Conservation (phyloP, 2,113 vertebrate genomes). For the Equus quagga region DNA sequence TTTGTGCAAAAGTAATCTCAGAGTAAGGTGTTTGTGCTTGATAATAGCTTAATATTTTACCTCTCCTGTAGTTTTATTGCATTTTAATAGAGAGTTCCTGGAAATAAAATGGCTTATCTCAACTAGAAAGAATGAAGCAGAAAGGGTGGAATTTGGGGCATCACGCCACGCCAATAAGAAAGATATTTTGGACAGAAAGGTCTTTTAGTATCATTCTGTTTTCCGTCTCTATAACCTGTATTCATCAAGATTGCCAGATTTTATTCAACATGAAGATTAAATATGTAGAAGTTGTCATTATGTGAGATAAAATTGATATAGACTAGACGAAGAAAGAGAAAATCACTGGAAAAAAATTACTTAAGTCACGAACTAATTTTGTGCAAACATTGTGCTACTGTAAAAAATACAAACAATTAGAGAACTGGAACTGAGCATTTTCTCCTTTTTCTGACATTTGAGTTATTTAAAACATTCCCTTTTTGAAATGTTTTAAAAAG, state of each 20-base stretch:
- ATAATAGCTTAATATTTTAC: constrained; percentile 77
- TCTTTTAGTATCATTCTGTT: neutral
- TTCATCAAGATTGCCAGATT: neutral
- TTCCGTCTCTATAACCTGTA: neutral
- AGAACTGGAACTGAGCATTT: neutral
- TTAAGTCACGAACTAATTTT: neutral
- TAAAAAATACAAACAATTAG: neutral
- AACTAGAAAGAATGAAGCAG: constrained; percentile 18
- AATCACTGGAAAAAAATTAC: neutral
- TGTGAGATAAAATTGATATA: neutral
- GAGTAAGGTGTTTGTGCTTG: constrained; percentile 64
- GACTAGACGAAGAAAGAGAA: neutral
- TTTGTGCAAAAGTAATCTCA: constrained; percentile 59
- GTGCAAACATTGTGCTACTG: neutral
- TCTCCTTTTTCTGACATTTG: neutral
- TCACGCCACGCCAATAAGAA: neutral
- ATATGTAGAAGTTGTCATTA: neutral
- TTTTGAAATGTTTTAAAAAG: neutral
- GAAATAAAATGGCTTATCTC: constrained; percentile 52
- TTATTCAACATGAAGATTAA: neutral
- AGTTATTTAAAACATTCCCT: neutral
- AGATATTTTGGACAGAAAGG: neutral
- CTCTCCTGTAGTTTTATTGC: constrained; percentile 62
- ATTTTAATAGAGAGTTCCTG: constrained; percentile 66
- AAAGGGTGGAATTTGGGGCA: constrained; percentile 7